Evolutionary conservation across 92 coral and sea anemone species (phyloP).

Genomic region (Palythoa grandis): DNA sequence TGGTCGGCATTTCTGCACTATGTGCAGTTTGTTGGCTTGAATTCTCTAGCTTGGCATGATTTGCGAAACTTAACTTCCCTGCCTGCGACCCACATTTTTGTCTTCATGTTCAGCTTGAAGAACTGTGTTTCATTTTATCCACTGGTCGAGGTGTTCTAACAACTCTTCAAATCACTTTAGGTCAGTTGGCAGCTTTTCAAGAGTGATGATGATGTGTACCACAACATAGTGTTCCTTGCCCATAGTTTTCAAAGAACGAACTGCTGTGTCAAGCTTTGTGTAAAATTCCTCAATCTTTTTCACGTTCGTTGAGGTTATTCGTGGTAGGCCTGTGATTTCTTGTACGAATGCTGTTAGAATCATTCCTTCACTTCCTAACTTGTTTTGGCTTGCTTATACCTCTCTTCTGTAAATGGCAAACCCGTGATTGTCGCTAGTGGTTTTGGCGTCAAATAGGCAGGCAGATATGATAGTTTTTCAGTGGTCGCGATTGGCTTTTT

Average conservation of each 20-base stretch:
- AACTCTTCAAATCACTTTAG: slow-evolving; percentile 48
- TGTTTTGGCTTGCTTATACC: slow-evolving; percentile 38
- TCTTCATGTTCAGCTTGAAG: slow-evolving; percentile 7
- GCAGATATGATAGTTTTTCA: slow-evolving; percentile 24
- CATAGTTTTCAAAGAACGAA: slow-evolving; percentile 40
- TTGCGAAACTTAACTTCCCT: no score
- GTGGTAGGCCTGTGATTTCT: slow-evolving; percentile 29
- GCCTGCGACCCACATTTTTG: background rate
- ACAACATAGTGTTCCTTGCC: slow-evolving; percentile 31
- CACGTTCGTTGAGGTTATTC: slow-evolving; percentile 34
- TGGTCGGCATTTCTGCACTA: no score
- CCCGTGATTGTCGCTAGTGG: slow-evolving; percentile 19
- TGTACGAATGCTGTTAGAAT: slow-evolving; percentile 31
- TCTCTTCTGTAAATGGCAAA: slow-evolving; percentile 42
- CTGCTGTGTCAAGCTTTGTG: slow-evolving; percentile 11
- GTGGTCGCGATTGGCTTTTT: slow-evolving; percentile 22
- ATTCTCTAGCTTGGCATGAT: no score
- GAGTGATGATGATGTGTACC: slow-evolving; percentile 8
- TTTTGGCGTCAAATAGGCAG: slow-evolving; percentile 5
- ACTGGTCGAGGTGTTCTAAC: slow-evolving; percentile 35
- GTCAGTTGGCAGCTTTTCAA: slow-evolving; percentile 46
- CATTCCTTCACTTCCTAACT: slow-evolving; percentile 25
- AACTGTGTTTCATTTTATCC: slow-evolving; percentile 36
- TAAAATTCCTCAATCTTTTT: slow-evolving; percentile 40
- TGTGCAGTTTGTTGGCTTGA: no score